Evolutionary conservation across 1,140 invertebrate genomes (phyloP), one percentile per base, ranked within the genome.

Genomic region (Scaptomyza hsui): DNA sequence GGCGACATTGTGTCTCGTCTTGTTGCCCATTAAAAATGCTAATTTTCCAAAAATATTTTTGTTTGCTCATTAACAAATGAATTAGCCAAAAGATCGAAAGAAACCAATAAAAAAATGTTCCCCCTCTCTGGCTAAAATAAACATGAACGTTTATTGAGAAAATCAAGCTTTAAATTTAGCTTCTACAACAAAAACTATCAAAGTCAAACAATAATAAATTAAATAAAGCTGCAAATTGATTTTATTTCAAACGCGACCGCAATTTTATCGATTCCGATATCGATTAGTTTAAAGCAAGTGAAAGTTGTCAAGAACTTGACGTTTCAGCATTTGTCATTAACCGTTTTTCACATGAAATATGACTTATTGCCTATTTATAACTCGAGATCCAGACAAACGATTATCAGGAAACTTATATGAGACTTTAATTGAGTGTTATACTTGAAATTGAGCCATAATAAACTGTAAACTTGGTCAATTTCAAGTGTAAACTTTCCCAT

Each of bases 1-100:
- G 82, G 82, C 82, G 82, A 88, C 82, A 88, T 72, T 88, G 64
- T 88, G 82, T 88, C 82, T 88, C 82, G 82, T 61, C 72, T 61
- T 60, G 72, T 81, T 72, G 71, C 72, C 70, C 70, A 86, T 86
- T 88, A 81, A 81, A 86, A 78, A 86, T 88, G 81, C 71, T 78
- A 86, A 88, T 88, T 85, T 74, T 4, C 18, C 7, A 85, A 7
- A 85, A 74, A 78, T 76, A 55, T 74, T 69, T 72, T 71, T 60
- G 56, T 69, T 77, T 82, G 70, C 55, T 74, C 70, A 86, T 80
- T 86, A 80, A 86, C 81, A 86, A 86, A 85, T 65, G 65, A 85
- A 86, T 80, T 86, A 78, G 76, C 64, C 55, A 69, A 39, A 78
- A 82, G 82, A 72, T 41, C 32, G 57, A 65, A 57, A 49, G 60